A percentile compares a stretch with the other conserved stretches of the same genome.
phyloP scores from a whole-genome alignment of 2,888 invertebrate species.

The Drosophila lacicola region DNA sequence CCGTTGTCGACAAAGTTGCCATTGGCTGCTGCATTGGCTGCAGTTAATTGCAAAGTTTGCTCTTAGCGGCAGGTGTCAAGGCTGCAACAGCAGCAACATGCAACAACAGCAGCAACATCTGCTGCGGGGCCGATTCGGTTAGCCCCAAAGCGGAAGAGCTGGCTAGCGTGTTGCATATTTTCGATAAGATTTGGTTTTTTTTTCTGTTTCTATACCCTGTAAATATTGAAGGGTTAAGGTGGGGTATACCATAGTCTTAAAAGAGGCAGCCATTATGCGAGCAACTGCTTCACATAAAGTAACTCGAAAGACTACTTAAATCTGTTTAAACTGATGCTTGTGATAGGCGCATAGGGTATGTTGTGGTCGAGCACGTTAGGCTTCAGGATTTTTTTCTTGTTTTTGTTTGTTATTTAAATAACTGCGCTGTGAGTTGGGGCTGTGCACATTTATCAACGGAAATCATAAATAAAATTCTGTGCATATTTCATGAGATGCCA shows the following conservation, averaged over 20 bases:
- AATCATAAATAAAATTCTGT: conserved; percentile 78
- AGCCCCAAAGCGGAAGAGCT: conserved; percentile 22
- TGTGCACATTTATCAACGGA: conserved; percentile 76
- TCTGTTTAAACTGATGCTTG: background rate
- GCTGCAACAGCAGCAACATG: conserved; percentile 37
- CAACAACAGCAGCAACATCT: conserved; percentile 19
- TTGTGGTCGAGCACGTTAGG: background rate
- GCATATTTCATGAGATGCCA: conserved; percentile 65
- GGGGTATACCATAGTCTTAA: background rate
- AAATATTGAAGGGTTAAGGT: background rate
- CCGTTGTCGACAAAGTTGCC: conserved; percentile 62
- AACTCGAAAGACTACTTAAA: no score
- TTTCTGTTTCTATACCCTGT: conserved; percentile 21
- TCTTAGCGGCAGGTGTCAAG: conserved; percentile 65
- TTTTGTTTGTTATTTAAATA: conserved; percentile 37
- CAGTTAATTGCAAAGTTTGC: conserved; percentile 75
- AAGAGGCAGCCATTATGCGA: no score
- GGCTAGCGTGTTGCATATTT: conserved; percentile 49
- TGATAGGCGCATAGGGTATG: conserved; percentile 1
- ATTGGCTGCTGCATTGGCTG: conserved; percentile 49
- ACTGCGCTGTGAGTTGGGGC: conserved; percentile 29
- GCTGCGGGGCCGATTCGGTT: conserved; percentile 22
- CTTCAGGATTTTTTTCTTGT: background rate
- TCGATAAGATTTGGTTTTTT: conserved; percentile 59
- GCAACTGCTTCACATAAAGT: no score